phyloP scores from a whole-genome alignment of 2,797 vertebrate genomes.

The Lagodon rhomboides region DNA sequence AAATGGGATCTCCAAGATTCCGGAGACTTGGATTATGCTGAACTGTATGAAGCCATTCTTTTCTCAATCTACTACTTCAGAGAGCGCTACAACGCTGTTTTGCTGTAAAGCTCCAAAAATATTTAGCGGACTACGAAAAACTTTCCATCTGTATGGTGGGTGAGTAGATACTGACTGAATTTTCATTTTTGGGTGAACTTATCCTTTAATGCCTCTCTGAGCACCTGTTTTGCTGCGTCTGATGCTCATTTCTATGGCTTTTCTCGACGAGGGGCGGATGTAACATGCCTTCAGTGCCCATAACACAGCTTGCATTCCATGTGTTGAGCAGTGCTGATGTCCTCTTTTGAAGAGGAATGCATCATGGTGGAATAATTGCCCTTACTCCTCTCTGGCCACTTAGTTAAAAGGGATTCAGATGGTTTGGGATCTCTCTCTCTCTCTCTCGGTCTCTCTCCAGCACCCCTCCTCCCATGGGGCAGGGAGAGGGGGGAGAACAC shows the following conservation, averaged over 20 bases:
- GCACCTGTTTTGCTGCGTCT: conserved; percentile 62
- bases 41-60: too few relatives aligned
- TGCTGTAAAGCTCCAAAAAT: too few relatives aligned
- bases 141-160: too few relatives aligned
- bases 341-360: conserved; percentile 84
- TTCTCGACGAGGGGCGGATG: conserved; percentile 14
- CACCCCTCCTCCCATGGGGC: conserved; percentile 80
- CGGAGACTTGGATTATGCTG: too few relatives aligned
- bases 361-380: conserved; percentile 85
- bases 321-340: conserved; percentile 71
- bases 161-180: too few relatives aligned
- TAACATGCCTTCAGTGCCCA: conserved; percentile 50
- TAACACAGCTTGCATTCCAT: conserved; percentile 74
- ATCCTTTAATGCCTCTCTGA: neutral
- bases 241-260: conserved; percentile 4
- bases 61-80: too few relatives aligned
- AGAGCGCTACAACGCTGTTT: too few relatives aligned
- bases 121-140: too few relatives aligned
- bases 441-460: conserved; percentile 52
- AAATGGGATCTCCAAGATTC: too few relatives aligned
- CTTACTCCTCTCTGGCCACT: conserved; percentile 81
- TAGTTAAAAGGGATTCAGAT: conserved; percentile 87
- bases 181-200: too few relatives aligned
- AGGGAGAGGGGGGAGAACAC: conserved; percentile 54
- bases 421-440: conserved; percentile 79